Evolutionary conservation across 2,797 vertebrate genomes (phyloP).

Genomic region (Malacoraja senta): DNA sequence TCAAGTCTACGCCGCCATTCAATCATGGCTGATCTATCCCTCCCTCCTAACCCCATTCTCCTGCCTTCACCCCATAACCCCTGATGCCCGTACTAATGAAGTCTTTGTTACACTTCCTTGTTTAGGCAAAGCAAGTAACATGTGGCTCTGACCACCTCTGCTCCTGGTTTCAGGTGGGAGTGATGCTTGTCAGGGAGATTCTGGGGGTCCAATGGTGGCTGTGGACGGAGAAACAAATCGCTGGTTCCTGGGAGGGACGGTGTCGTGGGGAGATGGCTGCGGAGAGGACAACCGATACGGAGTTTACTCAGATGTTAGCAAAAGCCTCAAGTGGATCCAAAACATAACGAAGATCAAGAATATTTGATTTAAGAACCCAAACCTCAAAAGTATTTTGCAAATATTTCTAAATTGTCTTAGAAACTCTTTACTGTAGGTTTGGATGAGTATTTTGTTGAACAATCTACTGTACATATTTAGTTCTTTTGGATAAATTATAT

Average conservation of each 20-base stretch:
- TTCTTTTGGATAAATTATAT: conserved; percentile 12
- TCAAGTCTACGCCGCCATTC: too few species aligned
- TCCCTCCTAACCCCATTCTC: too few species aligned
- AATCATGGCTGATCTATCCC: too few species aligned
- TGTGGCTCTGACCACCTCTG: neutral
- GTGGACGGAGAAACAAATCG: conserved; percentile 41
- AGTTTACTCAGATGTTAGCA: conserved; percentile 52
- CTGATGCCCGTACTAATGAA: too few species aligned
- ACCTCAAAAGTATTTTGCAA: neutral
- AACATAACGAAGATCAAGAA: conserved; percentile 42
- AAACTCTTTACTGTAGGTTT: neutral
- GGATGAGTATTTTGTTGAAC: neutral
- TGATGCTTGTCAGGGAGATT: conserved; percentile 57
- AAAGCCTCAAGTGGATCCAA: conserved; percentile 52
- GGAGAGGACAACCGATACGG: conserved; percentile 53
- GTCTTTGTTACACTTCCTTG: too few species aligned
- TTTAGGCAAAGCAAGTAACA: too few species aligned
- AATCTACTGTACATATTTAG: conserved; percentile 12
- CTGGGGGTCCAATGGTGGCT: conserved; percentile 58
- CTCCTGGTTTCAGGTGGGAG: conserved; percentile 48
- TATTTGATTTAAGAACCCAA: neutral
- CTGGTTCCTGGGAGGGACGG: conserved; percentile 53
- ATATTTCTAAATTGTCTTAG: neutral
- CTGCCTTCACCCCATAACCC: too few species aligned
- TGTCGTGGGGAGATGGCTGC: conserved; percentile 59